Conservation (phyloP, 53 echinoderm and acorn worm genomes). For the Paracentrotus lividus region DNA sequence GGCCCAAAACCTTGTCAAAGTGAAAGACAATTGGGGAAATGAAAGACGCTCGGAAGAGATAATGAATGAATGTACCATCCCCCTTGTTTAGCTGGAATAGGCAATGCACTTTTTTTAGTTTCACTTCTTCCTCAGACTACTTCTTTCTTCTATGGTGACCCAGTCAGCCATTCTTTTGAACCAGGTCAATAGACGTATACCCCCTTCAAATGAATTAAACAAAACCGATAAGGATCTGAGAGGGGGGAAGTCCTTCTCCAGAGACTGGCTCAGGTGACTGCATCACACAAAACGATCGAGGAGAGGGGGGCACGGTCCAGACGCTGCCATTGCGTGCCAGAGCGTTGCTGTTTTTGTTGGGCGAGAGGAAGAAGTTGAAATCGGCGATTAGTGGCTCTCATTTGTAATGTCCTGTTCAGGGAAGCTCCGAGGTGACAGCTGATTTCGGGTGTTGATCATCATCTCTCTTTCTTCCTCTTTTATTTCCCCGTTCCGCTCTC, state of each 20-base stretch:
- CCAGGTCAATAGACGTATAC: slow-evolving; percentile 42
- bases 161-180: slow-evolving; percentile 35
- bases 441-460: slow-evolving; percentile 70
- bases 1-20: slow-evolving; percentile 51
- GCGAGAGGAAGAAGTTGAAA: slow-evolving; percentile 60
- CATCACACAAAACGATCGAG: slow-evolving; percentile 39
- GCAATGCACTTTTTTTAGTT: slow-evolving; percentile 30
- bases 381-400: slow-evolving; percentile 69
- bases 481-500: background rate
- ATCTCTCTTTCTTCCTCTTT: slow-evolving; percentile 58
- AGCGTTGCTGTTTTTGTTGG: slow-evolving; percentile 62
- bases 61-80: slow-evolving; percentile 54
- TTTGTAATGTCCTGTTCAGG: slow-evolving; percentile 70
- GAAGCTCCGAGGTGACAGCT: slow-evolving; percentile 60
- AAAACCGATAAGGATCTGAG: slow-evolving; percentile 43
- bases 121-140: background rate
- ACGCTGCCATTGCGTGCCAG: slow-evolving; percentile 58
- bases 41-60: slow-evolving; percentile 67
- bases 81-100: slow-evolving; percentile 45
- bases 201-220: slow-evolving; percentile 34
- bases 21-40: slow-evolving; percentile 67
- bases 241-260: slow-evolving; percentile 54
- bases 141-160: no score
- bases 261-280: slow-evolving; percentile 40
- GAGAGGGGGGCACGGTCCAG: slow-evolving; percentile 26